Conservation (phyloP, 2,888 invertebrate species). For the Macrostomum cliftonense region DNA sequence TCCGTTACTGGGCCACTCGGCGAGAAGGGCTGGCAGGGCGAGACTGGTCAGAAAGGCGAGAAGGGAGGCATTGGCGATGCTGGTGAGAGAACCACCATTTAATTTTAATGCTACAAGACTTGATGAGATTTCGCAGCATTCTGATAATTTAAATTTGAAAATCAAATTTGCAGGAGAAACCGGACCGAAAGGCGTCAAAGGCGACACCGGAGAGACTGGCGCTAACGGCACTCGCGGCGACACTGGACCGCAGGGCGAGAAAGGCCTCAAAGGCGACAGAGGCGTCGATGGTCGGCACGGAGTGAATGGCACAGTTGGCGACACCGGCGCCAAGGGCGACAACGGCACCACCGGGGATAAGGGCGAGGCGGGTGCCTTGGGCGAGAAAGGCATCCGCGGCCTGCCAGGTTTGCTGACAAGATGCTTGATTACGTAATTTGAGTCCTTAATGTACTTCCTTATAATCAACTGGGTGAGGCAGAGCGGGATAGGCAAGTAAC, state of each 20-base stretch:
- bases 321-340: slow-evolving; percentile 6
- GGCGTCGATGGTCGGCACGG: slow-evolving; percentile 4
- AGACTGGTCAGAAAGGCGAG: neutral
- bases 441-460: no score
- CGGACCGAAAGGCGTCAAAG: neutral
- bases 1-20: slow-evolving; percentile 1
- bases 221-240: slow-evolving; percentile 3
- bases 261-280: slow-evolving; percentile 4
- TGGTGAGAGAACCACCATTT: no score
- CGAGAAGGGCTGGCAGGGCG: slow-evolving; percentile 1
- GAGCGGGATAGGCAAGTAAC: no score
- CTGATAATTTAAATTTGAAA: no score
- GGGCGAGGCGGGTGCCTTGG: slow-evolving; percentile 2
- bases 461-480: no score
- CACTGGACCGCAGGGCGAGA: slow-evolving; percentile 1
- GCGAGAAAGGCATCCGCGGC: slow-evolving; percentile 7
- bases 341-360: slow-evolving; percentile 2
- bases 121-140: no score
- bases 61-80: neutral
- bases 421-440: no score
- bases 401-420: neutral
- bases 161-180: neutral
- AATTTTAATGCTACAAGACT: no score
- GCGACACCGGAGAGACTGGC: neutral
- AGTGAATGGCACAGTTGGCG: slow-evolving; percentile 2